These are phyloP conservation scores for Bos javanicus DNA, from an alignment of 2,113 vertebrate genomes.

Conservation along the genomic window DNA sequence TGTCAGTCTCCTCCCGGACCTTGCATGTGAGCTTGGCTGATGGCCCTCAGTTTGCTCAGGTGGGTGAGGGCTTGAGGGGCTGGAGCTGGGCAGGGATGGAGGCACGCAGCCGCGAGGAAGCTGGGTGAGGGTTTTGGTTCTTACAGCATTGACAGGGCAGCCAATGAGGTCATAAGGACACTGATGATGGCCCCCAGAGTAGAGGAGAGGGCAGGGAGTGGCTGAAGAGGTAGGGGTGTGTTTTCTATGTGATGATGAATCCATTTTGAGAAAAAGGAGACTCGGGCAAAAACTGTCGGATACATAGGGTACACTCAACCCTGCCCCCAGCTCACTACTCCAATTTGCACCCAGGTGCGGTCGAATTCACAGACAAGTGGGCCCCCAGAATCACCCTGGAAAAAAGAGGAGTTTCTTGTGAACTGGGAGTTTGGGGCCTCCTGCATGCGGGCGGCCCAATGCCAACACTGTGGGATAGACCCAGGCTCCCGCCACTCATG, in stretches of 20 bases:
- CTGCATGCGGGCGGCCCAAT: background rate
- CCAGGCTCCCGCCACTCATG: background rate
- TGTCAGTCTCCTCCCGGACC: background rate
- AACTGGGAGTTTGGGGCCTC: background rate
- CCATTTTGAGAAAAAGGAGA: slow-evolving; percentile 53
- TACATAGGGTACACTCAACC: slow-evolving; percentile 30
- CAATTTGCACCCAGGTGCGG: slow-evolving; percentile 57
- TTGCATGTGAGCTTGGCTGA: background rate
- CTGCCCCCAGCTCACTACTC: slow-evolving; percentile 64
- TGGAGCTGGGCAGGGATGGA: background rate
- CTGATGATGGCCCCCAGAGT: rapidly evolving
- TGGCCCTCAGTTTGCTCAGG: background rate
- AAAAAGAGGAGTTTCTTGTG: background rate
- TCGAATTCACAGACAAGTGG: slow-evolving; percentile 64
- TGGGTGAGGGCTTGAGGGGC: background rate
- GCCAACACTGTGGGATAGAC: background rate
- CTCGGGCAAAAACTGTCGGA: slow-evolving; percentile 56
- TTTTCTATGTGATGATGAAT: background rate
- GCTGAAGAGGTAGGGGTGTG: background rate
- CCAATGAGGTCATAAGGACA: background rate
- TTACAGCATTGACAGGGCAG: background rate
- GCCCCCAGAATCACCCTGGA: slow-evolving; percentile 70
- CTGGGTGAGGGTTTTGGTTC: rapidly evolving
- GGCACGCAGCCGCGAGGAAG: background rate
- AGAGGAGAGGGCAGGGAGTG: background rate